Percentiles rank a stretch among this genome's conserved stretches.
Evolutionary conservation across 2,888 invertebrate species (phyloP).

Genomic region (Mallateleia sp.): DNA sequence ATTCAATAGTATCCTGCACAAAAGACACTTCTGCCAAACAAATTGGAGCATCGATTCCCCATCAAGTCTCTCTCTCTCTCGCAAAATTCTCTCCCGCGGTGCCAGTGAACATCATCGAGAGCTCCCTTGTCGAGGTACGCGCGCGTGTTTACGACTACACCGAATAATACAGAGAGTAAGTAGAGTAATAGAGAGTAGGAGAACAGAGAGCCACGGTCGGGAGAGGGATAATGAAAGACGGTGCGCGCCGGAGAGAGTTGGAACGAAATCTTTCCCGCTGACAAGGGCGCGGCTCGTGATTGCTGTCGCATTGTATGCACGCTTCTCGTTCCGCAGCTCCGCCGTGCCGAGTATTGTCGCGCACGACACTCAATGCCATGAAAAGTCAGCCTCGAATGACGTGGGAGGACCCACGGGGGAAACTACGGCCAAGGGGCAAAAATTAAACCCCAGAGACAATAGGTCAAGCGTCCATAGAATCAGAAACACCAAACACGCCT

Average conservation of each 20-base stretch:
- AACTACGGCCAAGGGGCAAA: slow-evolving; percentile 82
- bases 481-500: slow-evolving; percentile 88
- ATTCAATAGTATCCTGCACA: slow-evolving; percentile 21
- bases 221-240: slow-evolving; percentile 64
- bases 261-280: slow-evolving; percentile 86
- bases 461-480: slow-evolving; percentile 89
- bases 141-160: slow-evolving; percentile 73
- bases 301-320: slow-evolving; percentile 89
- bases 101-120: slow-evolving; percentile 42
- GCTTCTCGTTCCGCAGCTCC: slow-evolving; percentile 84
- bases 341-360: slow-evolving; percentile 84
- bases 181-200: slow-evolving; percentile 71
- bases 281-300: slow-evolving; percentile 89
- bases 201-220: slow-evolving; percentile 27
- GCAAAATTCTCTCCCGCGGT: slow-evolving; percentile 69
- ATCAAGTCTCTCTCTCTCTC: slow-evolving; percentile 43
- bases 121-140: slow-evolving; percentile 78
- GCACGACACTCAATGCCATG: slow-evolving; percentile 78
- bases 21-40: slow-evolving; percentile 72
- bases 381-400: slow-evolving; percentile 81
- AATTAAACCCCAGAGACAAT: slow-evolving; percentile 89
- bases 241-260: slow-evolving; percentile 4
- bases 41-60: slow-evolving; percentile 49
- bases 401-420: slow-evolving; percentile 84
- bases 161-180: slow-evolving; percentile 80